phyloP scores from a whole-genome alignment of 2,113 vertebrate genomes.

The Rallus limicola region DNA sequence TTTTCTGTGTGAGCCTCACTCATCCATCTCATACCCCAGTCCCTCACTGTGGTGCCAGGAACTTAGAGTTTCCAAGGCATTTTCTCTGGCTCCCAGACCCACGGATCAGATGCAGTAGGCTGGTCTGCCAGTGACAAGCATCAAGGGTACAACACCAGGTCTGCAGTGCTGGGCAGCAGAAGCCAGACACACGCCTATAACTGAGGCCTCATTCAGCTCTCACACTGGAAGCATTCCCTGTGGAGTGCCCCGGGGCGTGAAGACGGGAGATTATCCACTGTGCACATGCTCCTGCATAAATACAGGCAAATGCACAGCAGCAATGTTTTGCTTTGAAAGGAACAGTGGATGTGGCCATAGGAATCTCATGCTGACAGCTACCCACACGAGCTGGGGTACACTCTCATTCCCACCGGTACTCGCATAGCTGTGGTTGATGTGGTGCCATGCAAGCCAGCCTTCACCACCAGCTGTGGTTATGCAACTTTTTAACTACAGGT shows the following conservation, averaged over 20 bases:
- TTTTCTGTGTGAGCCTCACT: neutral
- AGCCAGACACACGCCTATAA: fast-evolving
- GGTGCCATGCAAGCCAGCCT: neutral
- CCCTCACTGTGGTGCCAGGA: neutral
- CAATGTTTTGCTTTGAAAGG: neutral
- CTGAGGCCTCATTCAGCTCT: neutral
- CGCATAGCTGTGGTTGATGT: neutral
- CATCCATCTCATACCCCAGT: neutral
- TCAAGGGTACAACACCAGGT: neutral
- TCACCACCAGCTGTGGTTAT: neutral
- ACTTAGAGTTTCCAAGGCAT: neutral
- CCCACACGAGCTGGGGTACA: neutral
- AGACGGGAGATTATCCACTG: neutral
- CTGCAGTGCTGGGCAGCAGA: neutral
- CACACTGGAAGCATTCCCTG: neutral
- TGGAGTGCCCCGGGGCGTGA: neutral
- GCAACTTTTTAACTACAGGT: neutral
- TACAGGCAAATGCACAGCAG: neutral
- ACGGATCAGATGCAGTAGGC: neutral
- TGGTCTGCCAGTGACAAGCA: neutral
- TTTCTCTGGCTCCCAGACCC: neutral
- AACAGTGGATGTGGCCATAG: neutral
- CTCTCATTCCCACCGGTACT: neutral
- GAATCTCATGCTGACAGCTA: neutral
- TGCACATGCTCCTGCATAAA: fast-evolving